Evolutionary conservation across 1,140 invertebrate genomes (phyloP), one percentile per base, ranked within the genome.

Genomic region (Aphaenogaster ashmeadi): DNA sequence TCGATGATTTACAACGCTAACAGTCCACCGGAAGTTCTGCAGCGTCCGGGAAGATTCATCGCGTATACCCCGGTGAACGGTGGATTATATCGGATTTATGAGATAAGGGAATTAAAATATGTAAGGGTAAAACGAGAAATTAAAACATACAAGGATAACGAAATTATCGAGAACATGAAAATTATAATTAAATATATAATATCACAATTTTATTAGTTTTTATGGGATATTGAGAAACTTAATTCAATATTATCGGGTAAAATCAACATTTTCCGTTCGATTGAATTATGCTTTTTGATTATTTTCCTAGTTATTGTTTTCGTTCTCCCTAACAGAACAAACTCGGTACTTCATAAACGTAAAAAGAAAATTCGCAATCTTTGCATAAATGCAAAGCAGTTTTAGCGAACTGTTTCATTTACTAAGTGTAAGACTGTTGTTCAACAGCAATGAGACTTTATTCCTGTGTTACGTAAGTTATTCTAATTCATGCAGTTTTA

Each of bases 1-100:
- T 75, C 69, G 18, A 13, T 84, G 80, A 84, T 84, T 84, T 84
- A 84, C 69, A 84, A 47, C 54, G 41, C 18, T 50, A 60, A 75
- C 80, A 60, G 69, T 60, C 18, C 52, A 33, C 18, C 56, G 69
- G 80, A 74, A 75, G 54, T 74, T 83, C 38, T 7, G 67, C 50
- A 72, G n/a, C 50, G 38, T 81, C 79, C 79, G 41, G 47, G 41
- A 74, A 74, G 67, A 74, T 72, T 83, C 79, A 58, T 71, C 79
- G 50, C 1, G 21, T 13, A 13, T 56, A 41, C 9, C 38, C 9
- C 38, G 11, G 13, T 36, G 60, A 54, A 52, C 36, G 78, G 38
- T 58, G 18, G 27, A 72, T 81, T 81, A 72, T 81, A 81, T 56
- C 15, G 66, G 9, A 33, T n/a, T 56, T 41, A 36, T 50, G 33